A percentile compares a stretch with the other conserved stretches of the same genome.
These are phyloP conservation scores for Alviniconcha strummeri DNA, from an alignment of 2,888 invertebrate genomes.

Conservation along the genomic window DNA sequence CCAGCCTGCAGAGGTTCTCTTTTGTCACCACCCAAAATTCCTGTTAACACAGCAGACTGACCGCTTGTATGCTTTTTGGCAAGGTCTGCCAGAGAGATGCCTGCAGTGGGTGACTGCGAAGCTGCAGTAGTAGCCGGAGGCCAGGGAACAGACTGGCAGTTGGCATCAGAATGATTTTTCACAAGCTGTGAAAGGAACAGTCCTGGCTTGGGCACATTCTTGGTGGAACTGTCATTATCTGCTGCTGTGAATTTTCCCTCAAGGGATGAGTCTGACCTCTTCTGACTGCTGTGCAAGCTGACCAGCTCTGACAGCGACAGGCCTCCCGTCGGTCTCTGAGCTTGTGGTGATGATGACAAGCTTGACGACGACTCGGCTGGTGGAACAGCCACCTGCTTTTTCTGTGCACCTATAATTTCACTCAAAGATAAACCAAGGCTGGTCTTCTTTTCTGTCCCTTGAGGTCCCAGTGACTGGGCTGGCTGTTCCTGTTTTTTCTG, in stretches of 20 bases:
- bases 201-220: neutral
- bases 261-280: neutral
- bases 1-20: neutral
- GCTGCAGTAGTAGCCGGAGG: neutral
- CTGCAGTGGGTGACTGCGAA: neutral
- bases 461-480: no score
- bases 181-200: constrained; percentile 32
- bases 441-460: no score
- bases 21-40: neutral
- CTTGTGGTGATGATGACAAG: neutral
- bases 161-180: constrained; percentile 12
- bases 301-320: constrained; percentile 43
- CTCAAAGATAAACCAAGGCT: no score
- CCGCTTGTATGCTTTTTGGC: neutral
- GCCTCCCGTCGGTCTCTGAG: neutral
- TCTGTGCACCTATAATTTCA: no score
- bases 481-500: neutral
- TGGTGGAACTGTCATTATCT: neutral
- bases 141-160: neutral
- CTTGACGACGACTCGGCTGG: neutral
- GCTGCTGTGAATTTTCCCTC: neutral
- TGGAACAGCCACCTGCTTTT: neutral
- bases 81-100: neutral
- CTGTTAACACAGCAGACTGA: neutral
- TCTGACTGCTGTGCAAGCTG: constrained; percentile 32